A percentile compares a stretch with the other conserved stretches of the same genome.
phyloP scores from a whole-genome alignment of 2,797 vertebrate genomes.

The Cossypha polioptera region DNA sequence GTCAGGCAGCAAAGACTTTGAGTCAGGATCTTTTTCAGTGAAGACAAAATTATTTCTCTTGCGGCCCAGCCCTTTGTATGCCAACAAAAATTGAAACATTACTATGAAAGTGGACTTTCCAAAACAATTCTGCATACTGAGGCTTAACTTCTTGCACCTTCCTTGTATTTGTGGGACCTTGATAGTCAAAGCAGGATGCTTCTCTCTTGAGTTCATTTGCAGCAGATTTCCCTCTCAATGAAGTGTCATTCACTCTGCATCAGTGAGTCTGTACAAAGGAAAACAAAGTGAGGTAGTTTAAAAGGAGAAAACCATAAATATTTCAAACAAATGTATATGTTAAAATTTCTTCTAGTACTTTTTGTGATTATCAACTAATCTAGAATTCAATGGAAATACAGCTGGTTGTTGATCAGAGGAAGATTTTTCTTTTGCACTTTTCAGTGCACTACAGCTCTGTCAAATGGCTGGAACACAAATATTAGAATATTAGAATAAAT shows the following conservation, averaged over 20 bases:
- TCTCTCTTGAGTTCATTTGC: neutral
- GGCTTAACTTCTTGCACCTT: neutral
- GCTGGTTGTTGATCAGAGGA: neutral
- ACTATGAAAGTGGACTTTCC: neutral
- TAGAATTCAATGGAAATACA: neutral
- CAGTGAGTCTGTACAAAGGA: neutral
- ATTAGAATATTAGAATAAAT: neutral
- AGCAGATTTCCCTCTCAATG: neutral
- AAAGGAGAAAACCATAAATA: neutral
- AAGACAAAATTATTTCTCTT: neutral
- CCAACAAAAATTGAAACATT: neutral
- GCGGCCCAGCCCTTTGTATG: rapidly evolving
- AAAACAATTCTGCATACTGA: neutral
- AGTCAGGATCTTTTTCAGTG: neutral
- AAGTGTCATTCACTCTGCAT: neutral
- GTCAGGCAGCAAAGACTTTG: neutral
- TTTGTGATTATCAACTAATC: neutral
- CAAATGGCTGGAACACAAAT: neutral
- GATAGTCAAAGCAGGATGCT: neutral
- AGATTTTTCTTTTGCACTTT: neutral
- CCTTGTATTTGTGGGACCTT: neutral
- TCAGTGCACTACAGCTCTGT: neutral
- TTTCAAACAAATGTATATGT: neutral
- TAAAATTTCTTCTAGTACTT: neutral
- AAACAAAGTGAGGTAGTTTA: neutral